Evolutionary conservation across 2,113 vertebrate genomes (phyloP), one percentile per base, ranked within the genome.

Genomic region (Otus sunia): DNA sequence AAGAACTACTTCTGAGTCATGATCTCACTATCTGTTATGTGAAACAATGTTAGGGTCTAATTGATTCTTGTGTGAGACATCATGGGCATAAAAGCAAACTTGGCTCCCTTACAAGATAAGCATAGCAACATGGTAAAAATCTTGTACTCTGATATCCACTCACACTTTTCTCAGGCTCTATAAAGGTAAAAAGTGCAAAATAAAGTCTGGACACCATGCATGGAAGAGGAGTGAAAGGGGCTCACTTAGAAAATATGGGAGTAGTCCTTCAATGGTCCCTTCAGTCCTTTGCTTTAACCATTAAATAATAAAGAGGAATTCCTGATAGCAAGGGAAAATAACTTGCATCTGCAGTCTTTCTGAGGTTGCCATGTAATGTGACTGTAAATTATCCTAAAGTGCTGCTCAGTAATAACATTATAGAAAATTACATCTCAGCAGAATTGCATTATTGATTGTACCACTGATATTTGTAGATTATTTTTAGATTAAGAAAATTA

Each of bases 91-190:
- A 97, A 95, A 97, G 97, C 95, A 95, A 97, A 97, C 82, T 96
- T 98, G 97, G 97, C 97, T 94, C 71, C 43, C 83, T 95, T 97
- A 97, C 97, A 98, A 97, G 79, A 83, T 69, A 95, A 97, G 92
- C 64, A 94, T 7, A 50, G 59, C 6, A 58, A 78, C 68, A 34
- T 4, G 32, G 76, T 75, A 94, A 96, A 97, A 97, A 96, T 95
- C 90, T 93, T 90, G 37, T 73, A 62, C 5, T 64, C 93, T 76
- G 63, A 90, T 45, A 79, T 90, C 64, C 86, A 94, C 66, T 91
- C 81, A 67, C 30, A 20, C 56, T 79, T 77, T 88, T 85, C 83
- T 78, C 58, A 91, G 27, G 37, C 29, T 56, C 60, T 62, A 87
- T 77, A 41, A 88, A 85, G 69, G 86, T 41, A 41, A 83, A 92